These are phyloP conservation scores for Forbesichthys papilliferus DNA, from an alignment of 2,113 vertebrate genomes.

Conservation along the genomic window DNA sequence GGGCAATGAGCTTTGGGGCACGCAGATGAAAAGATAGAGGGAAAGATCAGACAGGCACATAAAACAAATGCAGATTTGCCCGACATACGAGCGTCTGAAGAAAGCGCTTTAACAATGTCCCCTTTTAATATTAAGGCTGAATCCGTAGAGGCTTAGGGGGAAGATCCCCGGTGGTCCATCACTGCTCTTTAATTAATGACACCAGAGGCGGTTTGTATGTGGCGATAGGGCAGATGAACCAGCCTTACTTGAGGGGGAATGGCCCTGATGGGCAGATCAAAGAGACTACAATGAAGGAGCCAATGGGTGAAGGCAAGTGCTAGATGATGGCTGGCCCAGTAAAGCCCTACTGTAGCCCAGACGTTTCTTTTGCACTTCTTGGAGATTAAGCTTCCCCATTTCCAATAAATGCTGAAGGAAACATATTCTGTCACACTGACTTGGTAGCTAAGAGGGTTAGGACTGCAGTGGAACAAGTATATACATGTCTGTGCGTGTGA, in stretches of 20 bases:
- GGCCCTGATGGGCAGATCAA: constrained; percentile 55
- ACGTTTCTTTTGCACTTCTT: constrained; percentile 43
- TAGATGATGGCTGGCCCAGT: constrained; percentile 22
- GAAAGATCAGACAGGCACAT: constrained; percentile 57
- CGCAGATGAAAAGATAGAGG: constrained; percentile 43
- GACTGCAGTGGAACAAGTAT: constrained; percentile 39
- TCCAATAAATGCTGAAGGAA: constrained; percentile 47
- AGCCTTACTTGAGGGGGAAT: constrained; percentile 21
- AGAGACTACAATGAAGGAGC: constrained; percentile 43
- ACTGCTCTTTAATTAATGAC: constrained; percentile 68
- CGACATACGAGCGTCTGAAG: constrained; percentile 41
- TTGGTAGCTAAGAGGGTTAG: constrained; percentile 45
- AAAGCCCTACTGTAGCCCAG: constrained; percentile 19
- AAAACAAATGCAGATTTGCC: constrained; percentile 55
- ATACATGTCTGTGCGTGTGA: constrained; percentile 17
- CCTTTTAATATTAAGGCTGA: constrained; percentile 74
- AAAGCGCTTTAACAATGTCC: constrained; percentile 45
- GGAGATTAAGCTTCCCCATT: constrained; percentile 46
- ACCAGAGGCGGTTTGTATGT: constrained; percentile 54
- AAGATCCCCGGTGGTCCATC: constrained; percentile 64
- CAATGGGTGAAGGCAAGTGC: constrained; percentile 22
- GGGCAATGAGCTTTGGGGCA: too few species aligned
- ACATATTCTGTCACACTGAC: constrained; percentile 50
- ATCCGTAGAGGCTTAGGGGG: constrained; percentile 61
- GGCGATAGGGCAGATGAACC: constrained; percentile 57